phyloP scores from a whole-genome alignment of 2,797 vertebrate genomes.

The Dallia pectoralis region DNA sequence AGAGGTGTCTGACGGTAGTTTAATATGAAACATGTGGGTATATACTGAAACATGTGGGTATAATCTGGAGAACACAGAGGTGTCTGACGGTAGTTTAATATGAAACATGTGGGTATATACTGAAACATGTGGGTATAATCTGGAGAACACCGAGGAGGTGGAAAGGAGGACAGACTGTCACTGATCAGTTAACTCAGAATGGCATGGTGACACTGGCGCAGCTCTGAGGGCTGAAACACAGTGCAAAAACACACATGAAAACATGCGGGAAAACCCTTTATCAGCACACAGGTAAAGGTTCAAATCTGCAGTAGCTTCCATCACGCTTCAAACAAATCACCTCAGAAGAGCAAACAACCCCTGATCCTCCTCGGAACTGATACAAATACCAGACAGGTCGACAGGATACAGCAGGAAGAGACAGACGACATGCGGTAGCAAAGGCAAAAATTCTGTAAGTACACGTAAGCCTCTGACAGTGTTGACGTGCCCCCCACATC shows the following conservation, averaged over 20 bases:
- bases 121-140: constrained; percentile 48
- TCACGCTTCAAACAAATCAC: neutral
- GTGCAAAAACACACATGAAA: neutral
- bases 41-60: constrained; percentile 44
- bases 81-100: constrained; percentile 48
- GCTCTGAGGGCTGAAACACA: constrained; percentile 27
- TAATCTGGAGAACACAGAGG: constrained; percentile 29
- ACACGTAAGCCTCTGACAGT: neutral
- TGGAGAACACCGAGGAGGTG: constrained; percentile 54
- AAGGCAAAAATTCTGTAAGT: neutral
- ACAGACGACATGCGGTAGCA: neutral
- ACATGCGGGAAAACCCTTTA: neutral
- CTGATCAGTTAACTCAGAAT: constrained; percentile 49
- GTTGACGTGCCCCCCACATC: neutral
- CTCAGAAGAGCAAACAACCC: neutral
- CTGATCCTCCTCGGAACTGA: neutral
- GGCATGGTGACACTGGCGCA: constrained; percentile 23
- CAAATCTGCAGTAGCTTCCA: neutral
- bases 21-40: constrained; percentile 57
- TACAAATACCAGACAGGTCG: neutral
- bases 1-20: constrained; percentile 45
- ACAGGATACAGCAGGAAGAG: neutral
- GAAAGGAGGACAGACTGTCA: constrained; percentile 59
- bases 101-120: constrained; percentile 45
- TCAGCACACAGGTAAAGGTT: neutral